Evolutionary conservation across 2,797 vertebrate species (phyloP).

Genomic region (Syngnathus rostellatus): DNA sequence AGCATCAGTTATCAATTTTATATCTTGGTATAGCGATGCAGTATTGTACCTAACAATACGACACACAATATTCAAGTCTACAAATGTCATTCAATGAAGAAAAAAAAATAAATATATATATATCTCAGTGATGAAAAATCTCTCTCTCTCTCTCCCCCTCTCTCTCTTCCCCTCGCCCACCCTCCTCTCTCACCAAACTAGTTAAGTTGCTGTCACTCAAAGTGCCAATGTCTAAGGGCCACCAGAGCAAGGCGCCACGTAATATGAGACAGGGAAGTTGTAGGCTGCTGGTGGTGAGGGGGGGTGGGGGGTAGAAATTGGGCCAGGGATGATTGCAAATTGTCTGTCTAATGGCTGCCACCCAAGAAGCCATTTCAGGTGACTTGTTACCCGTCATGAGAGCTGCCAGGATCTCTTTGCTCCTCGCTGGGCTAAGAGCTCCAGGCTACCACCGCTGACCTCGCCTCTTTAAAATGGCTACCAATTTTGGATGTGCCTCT

Average conservation of each 20-base stretch:
- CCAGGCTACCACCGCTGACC: constrained; percentile 66
- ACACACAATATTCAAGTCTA: too few species aligned
- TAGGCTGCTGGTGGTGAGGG: constrained; percentile 40
- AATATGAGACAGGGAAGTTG: constrained; percentile 49
- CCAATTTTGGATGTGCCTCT: constrained; percentile 33
- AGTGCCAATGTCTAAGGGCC: constrained; percentile 61
- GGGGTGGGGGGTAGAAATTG: constrained; percentile 56
- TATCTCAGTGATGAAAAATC: constrained; percentile 50
- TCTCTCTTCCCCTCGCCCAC: constrained; percentile 49
- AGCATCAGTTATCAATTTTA: too few species aligned
- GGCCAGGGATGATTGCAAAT: constrained; percentile 66
- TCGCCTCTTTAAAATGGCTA: constrained; percentile 58
- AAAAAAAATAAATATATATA: too few species aligned
- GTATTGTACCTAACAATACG: too few species aligned
- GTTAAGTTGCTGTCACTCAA: constrained; percentile 70
- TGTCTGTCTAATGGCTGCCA: constrained; percentile 62
- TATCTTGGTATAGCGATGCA: too few species aligned
- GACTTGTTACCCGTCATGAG: constrained; percentile 67
- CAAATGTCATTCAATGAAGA: too few species aligned
- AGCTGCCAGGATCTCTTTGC: constrained; percentile 61
- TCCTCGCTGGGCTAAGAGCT: constrained; percentile 67
- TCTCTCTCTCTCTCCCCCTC: constrained; percentile 37
- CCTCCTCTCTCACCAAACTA: constrained; percentile 65
- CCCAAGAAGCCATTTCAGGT: constrained; percentile 66
- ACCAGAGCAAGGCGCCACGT: constrained; percentile 58